Conservation (phyloP, 2,888 invertebrate species). For the Erebia ligea region DNA sequence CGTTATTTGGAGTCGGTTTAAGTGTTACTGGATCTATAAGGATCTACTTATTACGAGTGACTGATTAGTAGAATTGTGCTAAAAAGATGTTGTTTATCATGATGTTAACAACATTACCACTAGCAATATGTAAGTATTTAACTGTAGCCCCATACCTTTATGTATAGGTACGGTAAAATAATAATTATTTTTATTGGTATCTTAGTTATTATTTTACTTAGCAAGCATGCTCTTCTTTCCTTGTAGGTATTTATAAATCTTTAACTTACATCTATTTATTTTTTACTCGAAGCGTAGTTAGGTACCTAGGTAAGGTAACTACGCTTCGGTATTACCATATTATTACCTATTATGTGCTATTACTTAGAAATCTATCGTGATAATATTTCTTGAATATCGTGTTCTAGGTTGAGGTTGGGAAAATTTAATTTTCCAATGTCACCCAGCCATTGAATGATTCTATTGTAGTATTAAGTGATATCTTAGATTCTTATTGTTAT, state of each 20-base stretch:
- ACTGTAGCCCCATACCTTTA: background rate
- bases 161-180: background rate
- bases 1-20: conserved; percentile 9
- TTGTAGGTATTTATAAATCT: no score
- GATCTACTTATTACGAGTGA: background rate
- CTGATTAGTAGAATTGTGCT: conserved; percentile 9
- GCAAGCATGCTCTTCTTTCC: background rate
- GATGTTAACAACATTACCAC: conserved; percentile 29
- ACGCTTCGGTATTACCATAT: no score
- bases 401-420: conserved; percentile 34
- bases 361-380: background rate
- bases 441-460: background rate
- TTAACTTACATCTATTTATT: no score
- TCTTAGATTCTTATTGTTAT: background rate
- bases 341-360: background rate
- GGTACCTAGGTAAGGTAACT: no score
- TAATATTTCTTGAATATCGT: conserved; percentile 26
- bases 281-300: no score
- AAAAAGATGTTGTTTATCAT: conserved; percentile 32
- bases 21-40: conserved; percentile 13
- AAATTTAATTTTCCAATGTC: background rate
- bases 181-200: background rate
- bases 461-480: background rate
- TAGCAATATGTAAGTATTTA: conserved; percentile 36
- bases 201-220: background rate